phyloP scores from a whole-genome alignment of 1,140 invertebrate genomes.

The Drosophila kepulauana region DNA sequence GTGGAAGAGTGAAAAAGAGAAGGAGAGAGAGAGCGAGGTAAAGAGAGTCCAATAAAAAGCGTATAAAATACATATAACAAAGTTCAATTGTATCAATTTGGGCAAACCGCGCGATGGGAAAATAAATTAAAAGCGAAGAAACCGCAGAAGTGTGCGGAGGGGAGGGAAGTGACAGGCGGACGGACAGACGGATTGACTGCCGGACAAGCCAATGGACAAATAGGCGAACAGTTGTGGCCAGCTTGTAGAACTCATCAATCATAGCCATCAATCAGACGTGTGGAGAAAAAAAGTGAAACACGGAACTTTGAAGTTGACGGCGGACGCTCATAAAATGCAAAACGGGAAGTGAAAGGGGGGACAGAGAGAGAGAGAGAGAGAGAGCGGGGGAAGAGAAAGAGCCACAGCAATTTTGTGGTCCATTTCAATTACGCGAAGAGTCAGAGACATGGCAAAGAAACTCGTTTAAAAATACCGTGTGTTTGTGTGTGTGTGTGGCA shows the following conservation, averaged over 20 bases:
- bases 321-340: conserved; percentile 43
- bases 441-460: conserved; percentile 36
- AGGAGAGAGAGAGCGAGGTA: neutral
- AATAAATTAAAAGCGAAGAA: conserved; percentile 39
- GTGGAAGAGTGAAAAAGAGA: neutral
- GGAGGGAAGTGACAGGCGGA: neutral
- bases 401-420: conserved; percentile 59
- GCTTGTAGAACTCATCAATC: conserved; percentile 63
- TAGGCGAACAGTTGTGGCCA: conserved; percentile 27
- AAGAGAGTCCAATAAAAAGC: conserved; percentile 37
- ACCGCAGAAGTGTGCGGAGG: conserved; percentile 1
- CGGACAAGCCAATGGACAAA: conserved; percentile 8
- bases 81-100: conserved; percentile 82
- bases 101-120: conserved; percentile 29
- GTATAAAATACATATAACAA: conserved; percentile 52
- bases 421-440: conserved; percentile 63
- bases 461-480: neutral
- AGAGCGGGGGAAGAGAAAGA: conserved; percentile 1
- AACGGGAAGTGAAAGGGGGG: neutral
- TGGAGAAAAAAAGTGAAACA: conserved; percentile 19
- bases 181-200: neutral
- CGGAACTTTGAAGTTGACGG: conserved; percentile 53
- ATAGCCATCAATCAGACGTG: conserved; percentile 76
- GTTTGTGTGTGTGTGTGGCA: neutral
- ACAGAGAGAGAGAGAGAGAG: neutral